These are phyloP conservation scores for Malacoraja senta DNA, from an alignment of 2,797 vertebrate genomes.

Conservation along the genomic window DNA sequence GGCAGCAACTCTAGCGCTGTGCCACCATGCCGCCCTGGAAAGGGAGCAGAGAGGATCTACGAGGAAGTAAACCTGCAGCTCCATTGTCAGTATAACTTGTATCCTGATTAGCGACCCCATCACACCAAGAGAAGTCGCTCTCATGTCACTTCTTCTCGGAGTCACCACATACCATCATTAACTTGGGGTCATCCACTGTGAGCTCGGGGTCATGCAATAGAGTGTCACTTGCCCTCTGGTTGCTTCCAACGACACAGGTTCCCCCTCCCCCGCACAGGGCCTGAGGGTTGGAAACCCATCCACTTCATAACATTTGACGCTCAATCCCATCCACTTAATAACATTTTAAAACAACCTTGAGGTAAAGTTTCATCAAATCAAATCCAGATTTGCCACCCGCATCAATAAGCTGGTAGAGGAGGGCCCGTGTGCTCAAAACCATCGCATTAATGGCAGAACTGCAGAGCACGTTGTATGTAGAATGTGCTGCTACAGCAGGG, in stretches of 20 bases:
- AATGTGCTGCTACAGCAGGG: not conserved
- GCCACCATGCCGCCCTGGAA: too few species aligned
- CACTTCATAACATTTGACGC: not conserved
- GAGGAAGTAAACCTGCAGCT: not conserved
- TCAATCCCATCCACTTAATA: not conserved
- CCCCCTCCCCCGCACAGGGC: too few species aligned
- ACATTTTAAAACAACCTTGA: not conserved
- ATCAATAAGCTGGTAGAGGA: not conserved
- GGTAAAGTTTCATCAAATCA: not conserved
- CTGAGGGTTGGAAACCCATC: too few species aligned
- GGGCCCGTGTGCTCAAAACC: not conserved
- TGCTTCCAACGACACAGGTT: too few species aligned
- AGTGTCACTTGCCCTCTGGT: not conserved
- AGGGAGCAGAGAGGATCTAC: too few species aligned
- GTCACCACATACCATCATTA: not conserved
- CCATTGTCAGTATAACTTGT: not conserved
- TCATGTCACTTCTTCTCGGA: not conserved
- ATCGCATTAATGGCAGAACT: not conserved
- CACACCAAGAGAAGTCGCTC: not conserved
- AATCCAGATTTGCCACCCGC: not conserved
- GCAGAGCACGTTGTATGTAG: not conserved
- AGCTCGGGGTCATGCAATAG: too few species aligned
- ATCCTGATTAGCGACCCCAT: not conserved
- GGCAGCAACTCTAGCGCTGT: too few species aligned
- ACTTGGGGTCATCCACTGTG: not conserved